Base-by-base conservation (phyloP, 2,797 vertebrate genomes). In the Australoheros facetus region DNA sequence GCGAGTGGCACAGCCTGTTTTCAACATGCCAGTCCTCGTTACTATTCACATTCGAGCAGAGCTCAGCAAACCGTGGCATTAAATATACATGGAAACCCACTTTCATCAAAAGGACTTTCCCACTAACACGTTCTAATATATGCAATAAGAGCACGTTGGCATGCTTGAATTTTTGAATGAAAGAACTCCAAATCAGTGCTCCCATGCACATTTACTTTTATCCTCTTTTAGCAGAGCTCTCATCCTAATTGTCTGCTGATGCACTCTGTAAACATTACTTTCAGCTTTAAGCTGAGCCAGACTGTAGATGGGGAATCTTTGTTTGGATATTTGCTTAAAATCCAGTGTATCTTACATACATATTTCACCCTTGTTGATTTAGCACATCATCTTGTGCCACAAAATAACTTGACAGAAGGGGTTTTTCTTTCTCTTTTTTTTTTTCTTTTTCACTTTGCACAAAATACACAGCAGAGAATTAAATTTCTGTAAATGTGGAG, bases 31-130 rank as follows among this genome's bases (percentile, higher is more conserved):
- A 92, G 90, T 92, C 85, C 92, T 94, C 89, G 94, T 96, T 95
- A 94, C 82, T 88, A 90, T 94, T 88, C 88, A 93, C 88, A 89
- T 84, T 92, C 83, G 91, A 88, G 84, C 91, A 74, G 83, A 77
- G 87, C 93, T 90, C 79, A 14, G 92, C 89, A 93, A 93, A 93
- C 89, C 91, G 83, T 87, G 85, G 78, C 85, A 94, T 95, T 94
- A 95, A 95, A 95, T 93, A 94, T 95, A 95, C 90, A 95, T 94
- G 93, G 84, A 88, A 94, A 93, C 91, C 91, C 89, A 89, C 89
- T 94, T 95, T 91, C 91, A 94, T 93, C 93, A 91, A 90, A 90
- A 87, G 79, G 82, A 81, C 83, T 83, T 89, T 88, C 87, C 88
- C 84, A 53, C 83, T 81, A 89, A 91, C 88, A 86, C 59, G 13